Base-by-base conservation (phyloP, 2,113 vertebrate species). In the Diglossa brunneiventris region DNA sequence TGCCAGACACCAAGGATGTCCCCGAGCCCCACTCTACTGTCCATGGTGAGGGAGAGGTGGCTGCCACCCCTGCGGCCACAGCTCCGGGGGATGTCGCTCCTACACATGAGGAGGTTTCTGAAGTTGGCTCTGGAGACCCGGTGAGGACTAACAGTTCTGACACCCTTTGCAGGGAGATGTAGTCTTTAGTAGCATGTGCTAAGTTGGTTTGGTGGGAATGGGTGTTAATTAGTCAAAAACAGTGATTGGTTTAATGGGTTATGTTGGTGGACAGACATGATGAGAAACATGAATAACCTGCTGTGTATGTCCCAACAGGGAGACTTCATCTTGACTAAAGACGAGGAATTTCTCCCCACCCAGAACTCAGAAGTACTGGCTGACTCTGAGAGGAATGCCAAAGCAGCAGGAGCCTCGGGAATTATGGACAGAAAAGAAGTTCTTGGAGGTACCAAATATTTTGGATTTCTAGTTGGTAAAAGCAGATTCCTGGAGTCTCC, bases 381-480 rank as follows among this genome's bases (percentile, higher is more conserved):
- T 41, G 83, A 94, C 80, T 59, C 89, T 35, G 85, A 86, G 1
- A 94, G 74, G 66, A 96, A 97, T 31, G 70, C 74, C 18, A 98
- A 97, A 74, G 96, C 95, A 82, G 92, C 97, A 3, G 98, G 97
- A 70, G 96, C 98, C 72, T 97, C 97, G 0, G 96, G 97, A 80
- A 96, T 98, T 81, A 97, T 98, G 96, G 98, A 98, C 86, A 97
- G 98, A 92, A 97, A 98, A 94, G 98, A 99, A 78, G 95, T 98
- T 31, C 80, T 98, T 87, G 97, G 98, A 97, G 98, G 99, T 99
- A 97, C 62, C 87, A 59, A 70, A 91, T 90, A 39, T 31, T 91
- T 41, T 96, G 35, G 21, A 81, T 95, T 92, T 96, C 69, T 94
- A 64, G 27, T 15, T 78, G 64, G n/a, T 69, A 69, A 76, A 90